Evolutionary conservation across 2,113 vertebrate genomes (phyloP), one percentile per base, ranked within the genome.

Genomic region (Salvelinus alpinus): DNA sequence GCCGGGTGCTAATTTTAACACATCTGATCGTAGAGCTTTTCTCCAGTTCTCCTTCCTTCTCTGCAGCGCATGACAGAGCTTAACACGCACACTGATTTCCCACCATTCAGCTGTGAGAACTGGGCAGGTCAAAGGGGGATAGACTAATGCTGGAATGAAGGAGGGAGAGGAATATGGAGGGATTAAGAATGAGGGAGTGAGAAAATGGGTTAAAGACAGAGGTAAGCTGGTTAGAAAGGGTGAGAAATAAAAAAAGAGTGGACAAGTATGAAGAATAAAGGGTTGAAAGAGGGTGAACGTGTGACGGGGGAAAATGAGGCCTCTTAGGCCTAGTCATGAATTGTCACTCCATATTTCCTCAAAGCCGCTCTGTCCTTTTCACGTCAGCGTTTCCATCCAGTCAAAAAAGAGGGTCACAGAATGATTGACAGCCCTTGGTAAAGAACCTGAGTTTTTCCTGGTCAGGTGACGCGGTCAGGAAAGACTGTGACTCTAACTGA

Each of bases 181-280:
- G 90, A 90, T 92, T 88, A 88, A 70, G 70, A 71, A 76, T 9
- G 60, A 78, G 59, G 77, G 83, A 83, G 89, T 86, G 87, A 88
- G 87, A 91, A 89, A 90, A 90, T 81, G 74, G 78, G 85, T 88
- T 88, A 87, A 88, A 87, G 84, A 84, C 80, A 76, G 68, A 73
- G 1, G 0, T 90, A 88, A 91, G 84, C 90, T 69, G 85, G 76
- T 86, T 88, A 82, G 87, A 90, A 83, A 92, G 91, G 91, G 91
- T 91, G 91, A 91, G 89, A 92, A 92, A 85, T 75, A 20, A 76
- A 86, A 22, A 13, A 27, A n/a, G 64, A 16, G 64, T 4, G 9
- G 14, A 27, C 34, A 27, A 27, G 27, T 24, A 2, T 18, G 8
- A 16, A 5, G 20, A n/a, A 25, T 22, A n/a, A 27, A 27, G 85